A percentile compares a stretch with the other conserved stretches of the same genome.
Evolutionary conservation across 2,113 vertebrate genomes (phyloP).

Genomic region (Hirundichthys speculiger): DNA sequence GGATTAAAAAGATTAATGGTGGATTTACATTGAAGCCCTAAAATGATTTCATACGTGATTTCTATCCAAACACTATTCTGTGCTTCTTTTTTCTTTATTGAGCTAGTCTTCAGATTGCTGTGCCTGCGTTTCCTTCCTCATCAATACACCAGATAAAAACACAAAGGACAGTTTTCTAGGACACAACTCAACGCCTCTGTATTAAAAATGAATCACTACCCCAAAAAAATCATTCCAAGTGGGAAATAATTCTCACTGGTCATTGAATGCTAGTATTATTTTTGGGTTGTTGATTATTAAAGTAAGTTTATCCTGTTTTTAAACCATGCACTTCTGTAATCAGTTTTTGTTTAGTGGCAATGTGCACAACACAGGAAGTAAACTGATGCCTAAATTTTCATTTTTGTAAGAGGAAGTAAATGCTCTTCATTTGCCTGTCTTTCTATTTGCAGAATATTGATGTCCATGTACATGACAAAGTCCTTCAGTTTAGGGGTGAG

Average conservation of each 20-base stretch:
- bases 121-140: too few relatives aligned
- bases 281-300: not conserved
- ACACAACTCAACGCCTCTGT: too few relatives aligned
- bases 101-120: too few relatives aligned
- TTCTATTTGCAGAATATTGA: slow-evolving; percentile 83
- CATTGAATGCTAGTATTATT: not conserved
- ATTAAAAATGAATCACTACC: not conserved
- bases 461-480: slow-evolving; percentile 84
- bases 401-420: slow-evolving; percentile 7
- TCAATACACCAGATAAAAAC: too few relatives aligned
- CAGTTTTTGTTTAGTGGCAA: not conserved
- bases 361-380: slow-evolving; percentile 13
- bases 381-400: not conserved
- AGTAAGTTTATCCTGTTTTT: not conserved
- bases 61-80: too few relatives aligned
- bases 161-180: too few relatives aligned
- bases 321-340: not conserved
- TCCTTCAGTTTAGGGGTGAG: slow-evolving; percentile 89
- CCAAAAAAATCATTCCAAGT: not conserved
- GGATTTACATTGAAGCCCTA: too few relatives aligned
- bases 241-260: not conserved
- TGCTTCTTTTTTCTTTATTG: too few relatives aligned
- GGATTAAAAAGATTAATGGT: too few relatives aligned
- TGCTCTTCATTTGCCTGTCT: not conserved
- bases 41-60: too few relatives aligned